Percentiles rank a stretch among this genome's conserved stretches.
phyloP scores from a whole-genome alignment of 2,797 vertebrate genomes.

The Hippoglossus hippoglossus region DNA sequence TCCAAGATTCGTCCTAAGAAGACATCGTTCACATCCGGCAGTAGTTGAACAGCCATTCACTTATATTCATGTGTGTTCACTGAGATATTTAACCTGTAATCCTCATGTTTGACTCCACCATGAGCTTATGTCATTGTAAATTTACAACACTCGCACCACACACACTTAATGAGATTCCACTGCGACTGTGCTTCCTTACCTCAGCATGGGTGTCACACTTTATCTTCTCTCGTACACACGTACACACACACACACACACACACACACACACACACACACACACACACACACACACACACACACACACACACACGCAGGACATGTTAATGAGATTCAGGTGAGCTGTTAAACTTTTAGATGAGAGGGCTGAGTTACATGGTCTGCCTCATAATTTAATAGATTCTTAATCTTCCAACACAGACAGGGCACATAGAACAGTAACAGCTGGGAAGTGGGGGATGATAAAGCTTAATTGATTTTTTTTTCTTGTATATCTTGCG shows the following conservation, averaged over 20 bases:
- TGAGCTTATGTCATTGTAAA: background rate
- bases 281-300: background rate
- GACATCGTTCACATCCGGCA: background rate
- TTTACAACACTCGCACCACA: background rate
- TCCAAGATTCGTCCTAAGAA: no score
- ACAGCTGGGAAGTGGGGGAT: background rate
- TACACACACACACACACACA: slow-evolving; percentile 4
- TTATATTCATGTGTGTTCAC: background rate
- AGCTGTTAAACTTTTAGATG: slow-evolving; percentile 55
- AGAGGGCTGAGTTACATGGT: slow-evolving; percentile 34
- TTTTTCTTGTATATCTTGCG: slow-evolving; percentile 7
- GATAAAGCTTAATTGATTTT: slow-evolving; percentile 41
- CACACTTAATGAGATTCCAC: slow-evolving; percentile 32
- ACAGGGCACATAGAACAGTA: slow-evolving; percentile 10
- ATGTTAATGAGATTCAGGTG: slow-evolving; percentile 43
- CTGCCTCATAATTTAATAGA: slow-evolving; percentile 36
- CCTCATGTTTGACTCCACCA: background rate
- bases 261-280: slow-evolving; percentile 1
- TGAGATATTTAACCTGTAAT: background rate
- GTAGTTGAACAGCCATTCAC: background rate
- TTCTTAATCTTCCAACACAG: slow-evolving; percentile 24
- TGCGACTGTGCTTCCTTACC: slow-evolving; percentile 22
- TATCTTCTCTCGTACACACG: slow-evolving; percentile 9
- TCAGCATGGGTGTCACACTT: slow-evolving; percentile 47
- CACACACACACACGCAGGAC: slow-evolving; percentile 11